Evolutionary conservation across 2,888 invertebrate species (phyloP), one percentile per base, ranked within the genome.

Genomic region (Scaptomyza caliginosa): DNA sequence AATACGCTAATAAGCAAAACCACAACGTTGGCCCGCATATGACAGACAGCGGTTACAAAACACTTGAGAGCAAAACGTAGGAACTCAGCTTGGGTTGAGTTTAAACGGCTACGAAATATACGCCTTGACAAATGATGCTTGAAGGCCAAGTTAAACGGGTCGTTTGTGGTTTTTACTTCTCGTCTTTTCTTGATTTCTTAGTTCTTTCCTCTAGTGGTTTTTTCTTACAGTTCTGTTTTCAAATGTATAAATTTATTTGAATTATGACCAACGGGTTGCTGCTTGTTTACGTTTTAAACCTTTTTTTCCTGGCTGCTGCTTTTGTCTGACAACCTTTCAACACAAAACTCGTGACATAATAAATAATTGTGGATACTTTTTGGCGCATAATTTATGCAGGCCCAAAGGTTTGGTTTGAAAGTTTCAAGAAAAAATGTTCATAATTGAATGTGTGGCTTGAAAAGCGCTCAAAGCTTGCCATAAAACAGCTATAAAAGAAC

Each of bases 241-340:
- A 71, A 78, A 64, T 75, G 72, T 70, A 60, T 70, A 65, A 68
- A 76, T 67, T 71, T 74, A 67, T 81, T 82, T 82, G 82, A 78
- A 78, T 75, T 82, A 82, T 78, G 64, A 48, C 42, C 42, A 28
- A 46, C 54, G 46, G 42, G 42, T 42, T 49, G 36, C n/a, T n/a
- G n/a, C 46, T 62, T 65, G 77, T 75, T 71, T 56, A 54, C 65
- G 54, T 13, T 43, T 56, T 51, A 62, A 72, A 63, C 75, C 78
- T 67, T 78, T 78, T 72, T 73, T 65, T 21, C n/a, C 51, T 34
- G 51, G 26, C 17, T 42, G 38, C 48, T 38, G 42, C 54, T 52
- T 17, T 17, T 4, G 13, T 45, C 60, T 66, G 71, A 67, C 60
- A 62, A 62, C 50, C 73, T 60, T 80, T 81, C 81, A 78, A 60